Evolutionary conservation across 2,888 invertebrate species (phyloP).

Genomic region (Antheraea assamensis): DNA sequence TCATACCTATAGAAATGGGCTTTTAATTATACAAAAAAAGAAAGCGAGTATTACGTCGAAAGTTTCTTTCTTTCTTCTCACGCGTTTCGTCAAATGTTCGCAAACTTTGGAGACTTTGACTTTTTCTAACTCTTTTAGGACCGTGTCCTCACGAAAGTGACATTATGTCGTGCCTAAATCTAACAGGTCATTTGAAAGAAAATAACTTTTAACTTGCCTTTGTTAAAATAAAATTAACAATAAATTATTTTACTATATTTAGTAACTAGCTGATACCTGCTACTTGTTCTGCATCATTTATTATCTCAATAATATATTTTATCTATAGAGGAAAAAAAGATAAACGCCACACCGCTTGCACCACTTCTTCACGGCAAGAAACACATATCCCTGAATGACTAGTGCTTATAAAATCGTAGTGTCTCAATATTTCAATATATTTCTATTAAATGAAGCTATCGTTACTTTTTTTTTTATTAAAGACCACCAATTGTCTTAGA

Average conservation of each 20-base stretch:
- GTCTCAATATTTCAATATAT: too few relatives aligned
- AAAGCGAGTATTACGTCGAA: neutral
- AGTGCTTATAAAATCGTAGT: too few relatives aligned
- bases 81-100: neutral
- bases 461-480: too few relatives aligned
- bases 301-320: too few relatives aligned
- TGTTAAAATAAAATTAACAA: neutral
- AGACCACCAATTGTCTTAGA: too few relatives aligned
- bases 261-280: too few relatives aligned
- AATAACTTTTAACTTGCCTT: neutral
- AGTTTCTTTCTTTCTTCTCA: neutral
- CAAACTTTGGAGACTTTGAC: neutral
- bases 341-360: too few relatives aligned
- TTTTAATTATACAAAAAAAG: neutral
- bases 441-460: too few relatives aligned
- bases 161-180: neutral
- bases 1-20: neutral
- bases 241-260: neutral
- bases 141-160: neutral
- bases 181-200: conserved; percentile 1
- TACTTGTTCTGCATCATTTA: too few relatives aligned
- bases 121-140: neutral
- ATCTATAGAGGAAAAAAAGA: too few relatives aligned
- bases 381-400: too few relatives aligned
- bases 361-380: too few relatives aligned